Conservation (phyloP, 1,140 invertebrate species). For the Cyclargus thomasi region DNA sequence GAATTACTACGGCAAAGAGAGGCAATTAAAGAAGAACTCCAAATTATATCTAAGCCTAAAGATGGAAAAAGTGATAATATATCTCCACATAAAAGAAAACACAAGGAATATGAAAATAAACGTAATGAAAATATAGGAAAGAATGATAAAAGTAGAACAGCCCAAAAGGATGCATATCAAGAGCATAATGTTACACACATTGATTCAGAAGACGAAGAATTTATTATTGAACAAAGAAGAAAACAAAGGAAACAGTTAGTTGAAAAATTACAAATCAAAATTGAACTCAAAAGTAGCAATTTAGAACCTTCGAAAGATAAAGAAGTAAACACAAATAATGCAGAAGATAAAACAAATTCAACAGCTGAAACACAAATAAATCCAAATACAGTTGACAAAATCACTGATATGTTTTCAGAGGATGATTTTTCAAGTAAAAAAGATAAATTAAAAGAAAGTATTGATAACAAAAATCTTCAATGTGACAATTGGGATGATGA, state of each 20-base stretch:
- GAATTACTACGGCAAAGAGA: constrained; percentile 56
- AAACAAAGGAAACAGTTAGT: constrained; percentile 92
- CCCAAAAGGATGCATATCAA: constrained; percentile 36
- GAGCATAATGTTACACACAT: constrained; percentile 35
- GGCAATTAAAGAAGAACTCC: constrained; percentile 42
- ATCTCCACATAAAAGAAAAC: constrained; percentile 24
- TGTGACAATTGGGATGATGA: constrained; percentile 99
- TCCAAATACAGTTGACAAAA: constrained; percentile 30
- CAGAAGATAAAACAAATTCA: constrained; percentile 1
- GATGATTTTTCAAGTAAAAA: constrained; percentile 42
- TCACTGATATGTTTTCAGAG: constrained; percentile 67
- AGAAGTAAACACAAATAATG: constrained; percentile 20
- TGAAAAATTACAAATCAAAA: constrained; percentile 76
- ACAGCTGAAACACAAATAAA: constrained; percentile 5
- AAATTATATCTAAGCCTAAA: constrained; percentile 36
- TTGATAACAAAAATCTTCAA: constrained; percentile 78
- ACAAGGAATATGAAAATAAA: constrained; percentile 23
- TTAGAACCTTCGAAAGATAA: constrained; percentile 22
- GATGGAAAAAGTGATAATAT: constrained; percentile 27
- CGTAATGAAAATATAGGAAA: constrained; percentile 26
- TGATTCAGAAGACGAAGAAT: constrained; percentile 90
- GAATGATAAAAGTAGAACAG: constrained; percentile 20
- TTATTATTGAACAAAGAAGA: constrained; percentile 91
- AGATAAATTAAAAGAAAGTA: constrained; percentile 74
- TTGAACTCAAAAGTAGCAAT: constrained; percentile 27